Conservation (phyloP, 2,113 vertebrate genomes). For the Chloropsis cyanopogon region DNA sequence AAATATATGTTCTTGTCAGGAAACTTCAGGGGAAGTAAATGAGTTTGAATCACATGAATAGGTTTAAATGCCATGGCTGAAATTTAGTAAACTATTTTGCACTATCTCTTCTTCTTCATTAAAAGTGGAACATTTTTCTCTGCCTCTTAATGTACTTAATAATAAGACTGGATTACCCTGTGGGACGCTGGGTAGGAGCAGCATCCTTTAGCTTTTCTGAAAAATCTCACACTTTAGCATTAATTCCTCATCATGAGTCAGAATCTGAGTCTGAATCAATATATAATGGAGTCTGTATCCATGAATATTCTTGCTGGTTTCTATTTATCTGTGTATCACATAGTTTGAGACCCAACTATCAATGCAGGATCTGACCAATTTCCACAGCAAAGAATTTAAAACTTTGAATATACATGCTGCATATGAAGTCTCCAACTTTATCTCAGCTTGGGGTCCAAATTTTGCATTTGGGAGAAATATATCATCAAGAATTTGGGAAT, state of each 20-base stretch:
- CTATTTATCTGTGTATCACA: not conserved
- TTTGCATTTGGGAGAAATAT: not conserved
- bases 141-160: slow-evolving; percentile 41
- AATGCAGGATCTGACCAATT: not conserved
- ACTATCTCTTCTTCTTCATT: slow-evolving; percentile 71
- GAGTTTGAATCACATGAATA: slow-evolving; percentile 74
- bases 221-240: slow-evolving; percentile 41
- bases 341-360: not conserved
- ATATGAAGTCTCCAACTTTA: not conserved
- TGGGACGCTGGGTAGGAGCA: not conserved
- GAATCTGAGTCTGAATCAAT: not conserved
- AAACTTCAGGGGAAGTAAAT: slow-evolving; percentile 75
- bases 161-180: slow-evolving; percentile 31
- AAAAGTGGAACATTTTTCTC: slow-evolving; percentile 60
- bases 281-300: not conserved
- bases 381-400: not conserved
- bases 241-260: slow-evolving; percentile 50
- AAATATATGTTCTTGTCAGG: slow-evolving; percentile 78
- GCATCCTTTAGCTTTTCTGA: slow-evolving; percentile 34
- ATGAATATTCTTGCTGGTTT: slow-evolving; percentile 36
- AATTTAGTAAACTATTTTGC: slow-evolving; percentile 73
- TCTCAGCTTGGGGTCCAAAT: not conserved
- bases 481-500: not conserved
- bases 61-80: slow-evolving; percentile 68
- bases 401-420: not conserved